These are phyloP conservation scores for Albula glossodonta DNA, from an alignment of 2,113 vertebrate species.

Conservation along the genomic window DNA sequence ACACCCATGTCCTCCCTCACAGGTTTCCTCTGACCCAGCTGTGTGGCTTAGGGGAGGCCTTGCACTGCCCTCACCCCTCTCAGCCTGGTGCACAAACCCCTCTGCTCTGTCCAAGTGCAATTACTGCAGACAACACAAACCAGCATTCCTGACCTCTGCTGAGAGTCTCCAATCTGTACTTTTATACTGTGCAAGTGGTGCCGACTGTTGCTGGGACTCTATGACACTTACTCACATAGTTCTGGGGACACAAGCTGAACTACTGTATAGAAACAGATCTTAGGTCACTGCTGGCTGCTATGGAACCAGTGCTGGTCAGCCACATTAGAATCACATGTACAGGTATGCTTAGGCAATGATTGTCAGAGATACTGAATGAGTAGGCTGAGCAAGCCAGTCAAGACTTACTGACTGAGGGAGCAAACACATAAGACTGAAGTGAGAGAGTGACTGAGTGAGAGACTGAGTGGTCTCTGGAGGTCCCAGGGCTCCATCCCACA, in stretches of 20 bases:
- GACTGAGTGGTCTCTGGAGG: slow-evolving; percentile 23
- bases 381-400: neutral
- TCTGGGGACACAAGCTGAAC: neutral
- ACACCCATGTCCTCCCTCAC: slow-evolving; percentile 41
- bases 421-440: neutral
- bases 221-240: neutral
- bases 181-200: neutral
- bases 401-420: slow-evolving; percentile 2
- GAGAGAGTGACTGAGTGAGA: slow-evolving; percentile 2
- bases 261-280: neutral
- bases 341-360: neutral
- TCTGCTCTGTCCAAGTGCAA: neutral
- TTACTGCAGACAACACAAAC: neutral
- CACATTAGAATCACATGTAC: too few relatives aligned
- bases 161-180: neutral
- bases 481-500: slow-evolving; percentile 48
- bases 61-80: neutral
- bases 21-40: slow-evolving; percentile 28
- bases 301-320: neutral
- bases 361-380: neutral
- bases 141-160: neutral
- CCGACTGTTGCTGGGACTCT: neutral
- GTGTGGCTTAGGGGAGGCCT: neutral
- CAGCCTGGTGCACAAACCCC: neutral
- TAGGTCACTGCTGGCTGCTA: neutral